Evolutionary conservation across 2,888 invertebrate genomes (phyloP), one percentile per base, ranked within the genome.

Genomic region (Drosophila pseudotakahashii): DNA sequence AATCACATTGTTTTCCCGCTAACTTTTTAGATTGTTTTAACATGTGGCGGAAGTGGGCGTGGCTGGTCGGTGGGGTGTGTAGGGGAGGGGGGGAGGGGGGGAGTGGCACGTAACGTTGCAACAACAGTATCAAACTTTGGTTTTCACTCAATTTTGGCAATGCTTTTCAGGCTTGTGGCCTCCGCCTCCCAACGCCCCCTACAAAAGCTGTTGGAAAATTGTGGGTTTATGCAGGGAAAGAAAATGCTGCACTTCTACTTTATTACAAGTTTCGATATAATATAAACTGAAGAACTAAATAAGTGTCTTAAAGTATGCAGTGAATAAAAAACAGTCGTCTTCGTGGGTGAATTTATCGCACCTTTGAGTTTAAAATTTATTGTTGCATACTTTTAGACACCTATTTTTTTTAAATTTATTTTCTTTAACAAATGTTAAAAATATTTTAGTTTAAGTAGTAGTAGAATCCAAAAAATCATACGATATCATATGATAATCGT

Each of bases 1-100:
- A 87, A 89, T 88, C 89, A 88, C 88, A 89, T 87, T 87, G 86
- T 88, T 88, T 87, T 88, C 75, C 79, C 88, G 87, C 80, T 80
- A 84, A 87, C 84, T 85, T 85, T 82, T 81, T 79, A 85, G 84
- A 85, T 87, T 86, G 84, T 86, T 85, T 81, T 84, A 84, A 79
- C 84, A 84, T 82, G 84, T 86, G 87, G 81, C 79, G 81, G 81
- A 82, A 80, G 72, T 76, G 82, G 85, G 82, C 75, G 78, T 76
- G 75, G 75, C 71, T 66, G 66, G 76, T 63, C 19, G 37, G n/a
- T n/a, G n/a, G n/a, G n/a, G n/a, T n/a, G n/a, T n/a, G 13, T 59
- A 36, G 48, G 11, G 34, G 11, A 34, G 11, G 3, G 0, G 0
- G 34, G 34, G 1, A 34, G 10, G 11, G 10, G 11, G 34, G 34